Evolutionary conservation across 1,140 invertebrate species (phyloP).

Genomic region (Drosophila elegans): DNA sequence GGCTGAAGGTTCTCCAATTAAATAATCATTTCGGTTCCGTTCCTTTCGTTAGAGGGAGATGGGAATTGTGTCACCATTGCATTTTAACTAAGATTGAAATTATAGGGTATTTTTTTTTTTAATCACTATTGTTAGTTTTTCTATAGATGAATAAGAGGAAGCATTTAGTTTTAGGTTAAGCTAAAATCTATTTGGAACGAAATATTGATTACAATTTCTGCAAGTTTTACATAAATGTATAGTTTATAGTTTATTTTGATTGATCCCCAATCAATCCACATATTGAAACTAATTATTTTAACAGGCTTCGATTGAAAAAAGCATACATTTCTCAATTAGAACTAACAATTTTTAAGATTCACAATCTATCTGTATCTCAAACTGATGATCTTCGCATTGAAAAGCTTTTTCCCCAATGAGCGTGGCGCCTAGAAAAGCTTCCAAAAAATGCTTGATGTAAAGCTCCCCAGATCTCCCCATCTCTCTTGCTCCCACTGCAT

Average conservation of each 20-base stretch:
- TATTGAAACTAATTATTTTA: too few relatives aligned
- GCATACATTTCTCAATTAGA: background rate
- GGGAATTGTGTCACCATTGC: slow-evolving; percentile 34
- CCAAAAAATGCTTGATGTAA: slow-evolving; percentile 34
- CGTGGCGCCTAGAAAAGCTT: slow-evolving; percentile 36
- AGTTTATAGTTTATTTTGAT: background rate
- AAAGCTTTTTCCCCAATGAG: slow-evolving; percentile 25
- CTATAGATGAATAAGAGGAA: background rate
- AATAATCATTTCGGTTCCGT: slow-evolving; percentile 66
- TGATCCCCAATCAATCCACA: slow-evolving; percentile 1
- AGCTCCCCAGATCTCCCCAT: slow-evolving; percentile 16
- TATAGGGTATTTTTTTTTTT: background rate
- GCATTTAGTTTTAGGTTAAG: slow-evolving; percentile 3
- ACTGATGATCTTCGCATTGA: slow-evolving; percentile 32
- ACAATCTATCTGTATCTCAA: background rate
- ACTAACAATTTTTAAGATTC: slow-evolving; percentile 1
- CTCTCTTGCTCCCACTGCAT: slow-evolving; percentile 23
- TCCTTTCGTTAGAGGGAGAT: slow-evolving; percentile 12
- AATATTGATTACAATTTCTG: too few relatives aligned
- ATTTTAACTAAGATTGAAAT: slow-evolving; percentile 4
- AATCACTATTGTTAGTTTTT: background rate
- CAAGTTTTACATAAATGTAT: too few relatives aligned
- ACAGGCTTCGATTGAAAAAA: background rate
- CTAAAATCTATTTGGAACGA: background rate
- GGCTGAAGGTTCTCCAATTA: slow-evolving; percentile 64